A percentile compares a stretch with the other conserved stretches of the same genome.
Conservation (phyloP, 2,113 vertebrate genomes). For the Crocuta crocuta region DNA sequence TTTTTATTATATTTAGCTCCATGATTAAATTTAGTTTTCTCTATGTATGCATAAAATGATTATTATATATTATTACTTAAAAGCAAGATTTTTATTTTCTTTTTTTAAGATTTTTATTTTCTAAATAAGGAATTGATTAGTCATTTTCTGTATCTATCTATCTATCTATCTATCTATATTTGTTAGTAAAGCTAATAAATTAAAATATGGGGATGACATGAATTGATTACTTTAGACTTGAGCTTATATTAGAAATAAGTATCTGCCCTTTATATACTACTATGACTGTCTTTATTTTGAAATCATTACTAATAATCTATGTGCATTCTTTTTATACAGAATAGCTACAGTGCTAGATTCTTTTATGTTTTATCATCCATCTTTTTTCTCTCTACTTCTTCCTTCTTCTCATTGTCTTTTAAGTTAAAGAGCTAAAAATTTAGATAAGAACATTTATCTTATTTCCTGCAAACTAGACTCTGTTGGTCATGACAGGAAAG, state of each 20-base stretch:
- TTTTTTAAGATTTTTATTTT: not conserved
- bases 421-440: not conserved
- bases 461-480: not conserved
- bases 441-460: not conserved
- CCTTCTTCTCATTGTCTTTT: not conserved
- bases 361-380: not conserved
- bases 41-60: not conserved
- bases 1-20: slow-evolving; percentile 14
- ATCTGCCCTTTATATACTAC: not conserved
- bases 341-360: not conserved
- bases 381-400: not conserved
- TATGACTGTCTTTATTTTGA: not conserved
- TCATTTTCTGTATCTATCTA: not conserved
- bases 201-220: not conserved
- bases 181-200: not conserved
- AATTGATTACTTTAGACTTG: not conserved
- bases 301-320: not conserved
- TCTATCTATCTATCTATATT: not conserved
- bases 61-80: not conserved
- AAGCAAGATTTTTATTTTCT: not conserved
- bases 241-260: not conserved
- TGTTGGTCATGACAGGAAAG: not conserved
- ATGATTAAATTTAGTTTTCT: not conserved
- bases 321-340: not conserved
- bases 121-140: not conserved